These are phyloP conservation scores for Amphiprion percula DNA, from an alignment of 2,113 vertebrate species.

Conservation along the genomic window DNA sequence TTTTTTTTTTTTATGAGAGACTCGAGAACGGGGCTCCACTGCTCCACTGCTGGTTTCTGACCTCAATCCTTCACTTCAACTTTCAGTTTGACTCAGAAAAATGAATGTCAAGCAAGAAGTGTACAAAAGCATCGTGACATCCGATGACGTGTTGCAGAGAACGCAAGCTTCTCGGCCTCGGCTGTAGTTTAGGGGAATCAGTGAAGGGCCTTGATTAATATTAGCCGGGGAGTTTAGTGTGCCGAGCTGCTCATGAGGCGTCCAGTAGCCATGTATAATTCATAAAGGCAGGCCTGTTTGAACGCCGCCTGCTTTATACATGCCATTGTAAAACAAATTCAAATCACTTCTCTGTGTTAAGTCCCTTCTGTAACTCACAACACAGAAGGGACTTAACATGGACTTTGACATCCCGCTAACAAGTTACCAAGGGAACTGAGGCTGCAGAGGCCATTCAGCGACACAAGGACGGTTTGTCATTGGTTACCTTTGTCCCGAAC, in stretches of 20 bases:
- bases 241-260: conserved; percentile 20
- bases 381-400: background rate
- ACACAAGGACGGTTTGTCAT: conserved; percentile 27
- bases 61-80: background rate
- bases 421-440: conserved; percentile 69
- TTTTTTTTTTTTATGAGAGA: background rate
- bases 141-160: background rate
- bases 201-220: conserved; percentile 54
- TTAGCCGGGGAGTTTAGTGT: conserved; percentile 20
- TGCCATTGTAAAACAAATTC: conserved; percentile 42
- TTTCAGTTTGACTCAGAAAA: background rate
- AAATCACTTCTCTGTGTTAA: conserved; percentile 36
- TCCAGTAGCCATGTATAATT: conserved; percentile 39
- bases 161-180: background rate
- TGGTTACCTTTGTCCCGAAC: conserved; percentile 7
- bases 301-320: conserved; percentile 5
- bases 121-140: background rate
- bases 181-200: conserved; percentile 25
- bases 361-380: conserved; percentile 11
- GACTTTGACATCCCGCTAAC: conserved; percentile 57
- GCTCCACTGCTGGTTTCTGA: background rate
- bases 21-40: background rate
- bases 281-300: conserved; percentile 20
- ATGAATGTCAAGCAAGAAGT: background rate
- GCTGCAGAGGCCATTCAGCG: conserved; percentile 1